Percentiles rank a stretch among this genome's conserved stretches.
Evolutionary conservation across 1,140 invertebrate species (phyloP).

Genomic region (Dendrolimus kikuchii): DNA sequence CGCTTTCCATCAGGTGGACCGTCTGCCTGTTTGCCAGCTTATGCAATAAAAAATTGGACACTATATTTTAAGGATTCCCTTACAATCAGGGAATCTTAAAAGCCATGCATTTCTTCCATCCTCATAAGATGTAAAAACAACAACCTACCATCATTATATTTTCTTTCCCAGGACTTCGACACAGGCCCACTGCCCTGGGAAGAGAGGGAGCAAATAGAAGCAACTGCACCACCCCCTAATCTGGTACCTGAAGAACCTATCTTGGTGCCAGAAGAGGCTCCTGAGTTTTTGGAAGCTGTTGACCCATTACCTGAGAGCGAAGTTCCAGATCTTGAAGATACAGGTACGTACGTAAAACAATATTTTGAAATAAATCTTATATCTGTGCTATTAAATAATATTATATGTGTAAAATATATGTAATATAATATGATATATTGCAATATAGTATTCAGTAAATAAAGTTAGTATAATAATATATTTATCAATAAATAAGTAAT

Average conservation of each 20-base stretch:
- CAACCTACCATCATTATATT: constrained; percentile 9
- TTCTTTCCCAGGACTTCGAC: constrained; percentile 32
- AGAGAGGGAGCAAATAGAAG: constrained; percentile 23
- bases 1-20: no score
- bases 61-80: no score
- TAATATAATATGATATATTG: neutral
- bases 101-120: no score
- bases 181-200: constrained; percentile 50
- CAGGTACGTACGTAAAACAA: constrained; percentile 26
- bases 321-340: constrained; percentile 54
- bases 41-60: no score
- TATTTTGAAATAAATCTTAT: no score
- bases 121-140: constrained; percentile 8
- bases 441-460: no score
- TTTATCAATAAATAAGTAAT: no score
- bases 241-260: constrained; percentile 49
- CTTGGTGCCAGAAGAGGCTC: constrained; percentile 47
- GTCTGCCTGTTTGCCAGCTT: no score
- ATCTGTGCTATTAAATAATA: no score
- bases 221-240: constrained; percentile 19
- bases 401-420: neutral
- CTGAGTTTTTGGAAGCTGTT: constrained; percentile 49
- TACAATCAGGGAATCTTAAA: no score
- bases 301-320: constrained; percentile 49
- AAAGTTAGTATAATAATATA: no score